Conservation (phyloP, 2,113 vertebrate species). For the Mormyrus lacerda region DNA sequence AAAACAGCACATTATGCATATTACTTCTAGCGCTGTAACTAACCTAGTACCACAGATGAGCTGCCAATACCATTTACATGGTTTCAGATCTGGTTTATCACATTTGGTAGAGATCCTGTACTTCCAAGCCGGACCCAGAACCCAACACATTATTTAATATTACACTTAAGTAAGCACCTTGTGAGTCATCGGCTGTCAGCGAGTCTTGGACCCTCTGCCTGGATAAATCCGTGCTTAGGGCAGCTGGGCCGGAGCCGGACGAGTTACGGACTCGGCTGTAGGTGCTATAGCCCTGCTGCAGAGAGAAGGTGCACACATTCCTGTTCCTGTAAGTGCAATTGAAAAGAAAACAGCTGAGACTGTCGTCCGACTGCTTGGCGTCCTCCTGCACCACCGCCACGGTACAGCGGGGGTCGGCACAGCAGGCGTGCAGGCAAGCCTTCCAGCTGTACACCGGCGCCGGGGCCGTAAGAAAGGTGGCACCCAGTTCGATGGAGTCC, state of each 20-base stretch:
- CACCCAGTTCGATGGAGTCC: constrained; percentile 81
- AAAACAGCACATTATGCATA: background rate
- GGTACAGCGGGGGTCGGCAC: constrained; percentile 73
- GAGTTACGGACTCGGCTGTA: constrained; percentile 61
- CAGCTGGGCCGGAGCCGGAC: constrained; percentile 25
- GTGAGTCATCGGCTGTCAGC: constrained; percentile 14
- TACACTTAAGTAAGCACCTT: background rate
- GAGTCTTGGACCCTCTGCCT: constrained; percentile 29
- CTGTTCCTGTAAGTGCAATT: constrained; percentile 72
- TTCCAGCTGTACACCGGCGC: constrained; percentile 62
- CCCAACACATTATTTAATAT: background rate
- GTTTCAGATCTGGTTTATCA: background rate
- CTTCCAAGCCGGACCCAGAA: background rate
- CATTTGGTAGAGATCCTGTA: background rate
- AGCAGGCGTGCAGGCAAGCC: constrained; percentile 83
- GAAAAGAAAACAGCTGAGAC: constrained; percentile 78
- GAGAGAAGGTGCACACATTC: constrained; percentile 75
- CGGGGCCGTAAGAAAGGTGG: constrained; percentile 75
- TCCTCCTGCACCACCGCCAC: constrained; percentile 76
- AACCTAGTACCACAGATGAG: background rate
- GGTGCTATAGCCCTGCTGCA: constrained; percentile 73
- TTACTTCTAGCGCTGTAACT: background rate
- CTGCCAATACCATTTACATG: background rate
- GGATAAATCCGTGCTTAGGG: constrained; percentile 11
- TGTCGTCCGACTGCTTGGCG: constrained; percentile 39